Percentiles rank a stretch among this genome's conserved stretches.
Evolutionary conservation across 2,888 invertebrate genomes (phyloP).

Genomic region (Empis stercorea): DNA sequence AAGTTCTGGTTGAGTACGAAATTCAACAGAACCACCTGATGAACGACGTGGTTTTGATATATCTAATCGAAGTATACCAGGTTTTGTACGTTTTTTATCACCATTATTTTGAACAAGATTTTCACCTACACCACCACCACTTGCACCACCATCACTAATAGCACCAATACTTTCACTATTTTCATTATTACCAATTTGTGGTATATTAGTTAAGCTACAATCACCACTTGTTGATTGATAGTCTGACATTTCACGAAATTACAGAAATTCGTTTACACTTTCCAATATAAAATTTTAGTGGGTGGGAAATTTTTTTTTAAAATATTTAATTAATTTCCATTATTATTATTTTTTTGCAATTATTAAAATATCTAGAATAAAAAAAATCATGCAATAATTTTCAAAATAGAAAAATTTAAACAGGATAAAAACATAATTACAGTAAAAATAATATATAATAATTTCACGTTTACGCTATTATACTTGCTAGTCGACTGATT

Average conservation of each 20-base stretch:
- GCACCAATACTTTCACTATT: not conserved
- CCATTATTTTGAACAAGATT: too few species aligned
- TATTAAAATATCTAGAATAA: not conserved
- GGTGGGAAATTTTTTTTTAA: too few species aligned
- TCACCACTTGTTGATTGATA: not conserved
- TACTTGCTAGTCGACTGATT: not conserved
- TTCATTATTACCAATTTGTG: not conserved
- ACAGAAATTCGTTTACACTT: not conserved
- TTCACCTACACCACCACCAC: not conserved
- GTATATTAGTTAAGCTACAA: not conserved
- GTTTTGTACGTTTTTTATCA: slow-evolving; percentile 16
- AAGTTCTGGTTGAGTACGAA: slow-evolving; percentile 27
- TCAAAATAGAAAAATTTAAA: not conserved
- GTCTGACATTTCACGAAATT: too few species aligned
- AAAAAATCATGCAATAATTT: not conserved
- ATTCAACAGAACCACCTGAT: slow-evolving; percentile 39
- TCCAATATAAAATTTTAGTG: too few species aligned
- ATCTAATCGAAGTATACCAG: slow-evolving; percentile 39
- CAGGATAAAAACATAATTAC: not conserved
- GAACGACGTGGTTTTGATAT: slow-evolving; percentile 37
- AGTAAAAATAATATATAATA: not conserved
- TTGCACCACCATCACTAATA: not conserved
- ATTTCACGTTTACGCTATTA: not conserved
- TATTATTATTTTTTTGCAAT: not conserved
- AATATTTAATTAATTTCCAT: too few species aligned